phyloP scores from a whole-genome alignment of 2,113 vertebrate genomes.

The Chrysemys picta region DNA sequence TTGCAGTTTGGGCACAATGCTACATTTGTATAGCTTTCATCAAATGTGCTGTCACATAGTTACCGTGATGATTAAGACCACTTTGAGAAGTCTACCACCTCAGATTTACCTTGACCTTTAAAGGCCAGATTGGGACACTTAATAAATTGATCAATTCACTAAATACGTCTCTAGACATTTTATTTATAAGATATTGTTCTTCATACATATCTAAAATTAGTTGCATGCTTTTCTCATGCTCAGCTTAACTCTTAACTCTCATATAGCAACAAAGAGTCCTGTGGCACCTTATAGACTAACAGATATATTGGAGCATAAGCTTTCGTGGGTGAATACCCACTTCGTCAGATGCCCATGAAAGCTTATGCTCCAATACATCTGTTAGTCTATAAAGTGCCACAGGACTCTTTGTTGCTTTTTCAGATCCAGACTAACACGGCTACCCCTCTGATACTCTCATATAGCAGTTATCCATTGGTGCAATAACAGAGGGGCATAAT shows the following conservation, averaged over 20 bases:
- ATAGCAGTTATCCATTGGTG: not conserved
- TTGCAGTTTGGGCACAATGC: slow-evolving; percentile 58
- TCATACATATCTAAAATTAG: slow-evolving; percentile 41
- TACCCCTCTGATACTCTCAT: not conserved
- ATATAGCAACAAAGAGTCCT: not conserved
- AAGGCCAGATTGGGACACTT: slow-evolving; percentile 63
- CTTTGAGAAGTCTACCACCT: slow-evolving; percentile 68
- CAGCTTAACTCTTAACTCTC: not conserved
- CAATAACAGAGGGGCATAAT: not conserved
- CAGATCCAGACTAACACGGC: too few species aligned
- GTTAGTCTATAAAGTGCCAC: too few species aligned
- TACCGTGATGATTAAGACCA: slow-evolving; percentile 64
- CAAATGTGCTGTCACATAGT: slow-evolving; percentile 39
- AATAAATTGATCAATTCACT: slow-evolving; percentile 71
- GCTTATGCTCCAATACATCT: too few species aligned
- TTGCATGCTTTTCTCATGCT: slow-evolving; percentile 17
- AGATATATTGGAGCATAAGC: too few species aligned
- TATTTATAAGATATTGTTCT: slow-evolving; percentile 51
- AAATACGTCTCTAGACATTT: not conserved
- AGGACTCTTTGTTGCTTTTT: too few species aligned
- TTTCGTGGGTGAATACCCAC: too few species aligned
- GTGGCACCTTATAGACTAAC: too few species aligned
- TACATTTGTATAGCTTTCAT: slow-evolving; percentile 67
- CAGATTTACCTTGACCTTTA: slow-evolving; percentile 62
- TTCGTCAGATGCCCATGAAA: too few species aligned